Evolutionary conservation across 2,113 vertebrate species (phyloP).

Genomic region (Nothocercus julius): DNA sequence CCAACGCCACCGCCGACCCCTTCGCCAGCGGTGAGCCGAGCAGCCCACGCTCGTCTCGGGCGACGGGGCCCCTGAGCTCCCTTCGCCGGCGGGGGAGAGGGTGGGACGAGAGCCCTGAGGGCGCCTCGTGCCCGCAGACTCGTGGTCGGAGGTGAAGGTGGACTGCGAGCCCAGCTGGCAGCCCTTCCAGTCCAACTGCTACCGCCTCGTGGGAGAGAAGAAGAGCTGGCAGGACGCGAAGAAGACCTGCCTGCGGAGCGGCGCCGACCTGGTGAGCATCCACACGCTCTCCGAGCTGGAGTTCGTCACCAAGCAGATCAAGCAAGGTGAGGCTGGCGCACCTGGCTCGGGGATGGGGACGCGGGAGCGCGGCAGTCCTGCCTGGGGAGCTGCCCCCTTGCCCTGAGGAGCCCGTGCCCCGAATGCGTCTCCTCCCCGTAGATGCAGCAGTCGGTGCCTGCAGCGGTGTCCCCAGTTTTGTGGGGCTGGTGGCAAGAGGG

Average conservation of each 20-base stretch:
- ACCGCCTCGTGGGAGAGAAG: constrained; percentile 87
- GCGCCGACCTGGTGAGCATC: constrained; percentile 92
- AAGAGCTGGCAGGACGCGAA: constrained; percentile 88
- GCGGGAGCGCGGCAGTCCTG: not conserved
- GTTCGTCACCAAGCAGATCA: constrained; percentile 90
- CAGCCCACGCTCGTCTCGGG: too few species aligned
- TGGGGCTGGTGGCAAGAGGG: not conserved
- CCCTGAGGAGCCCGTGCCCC: not conserved
- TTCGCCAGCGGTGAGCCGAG: constrained; percentile 76
- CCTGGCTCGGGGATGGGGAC: too few species aligned
- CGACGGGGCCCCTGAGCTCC: not conserved
- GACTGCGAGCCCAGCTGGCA: constrained; percentile 93
- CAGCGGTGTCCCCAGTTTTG: not conserved
- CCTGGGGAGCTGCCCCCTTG: not conserved
- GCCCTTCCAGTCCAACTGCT: constrained; percentile 92
- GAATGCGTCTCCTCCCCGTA: not conserved
- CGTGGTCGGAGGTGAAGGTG: constrained; percentile 79
- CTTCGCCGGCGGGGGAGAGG: not conserved
- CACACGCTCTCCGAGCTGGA: constrained; percentile 93
- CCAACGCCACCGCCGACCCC: constrained; percentile 84
- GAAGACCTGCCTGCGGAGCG: constrained; percentile 87
- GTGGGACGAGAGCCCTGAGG: not conserved
- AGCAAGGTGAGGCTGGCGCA: constrained; percentile 76
- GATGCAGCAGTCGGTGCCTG: not conserved
- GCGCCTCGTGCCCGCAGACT: constrained; percentile 63